Percentiles rank a stretch among this genome's conserved stretches.
phyloP scores from a whole-genome alignment of 92 coral and sea anemone species.

The Palythoa heliodiscus region DNA sequence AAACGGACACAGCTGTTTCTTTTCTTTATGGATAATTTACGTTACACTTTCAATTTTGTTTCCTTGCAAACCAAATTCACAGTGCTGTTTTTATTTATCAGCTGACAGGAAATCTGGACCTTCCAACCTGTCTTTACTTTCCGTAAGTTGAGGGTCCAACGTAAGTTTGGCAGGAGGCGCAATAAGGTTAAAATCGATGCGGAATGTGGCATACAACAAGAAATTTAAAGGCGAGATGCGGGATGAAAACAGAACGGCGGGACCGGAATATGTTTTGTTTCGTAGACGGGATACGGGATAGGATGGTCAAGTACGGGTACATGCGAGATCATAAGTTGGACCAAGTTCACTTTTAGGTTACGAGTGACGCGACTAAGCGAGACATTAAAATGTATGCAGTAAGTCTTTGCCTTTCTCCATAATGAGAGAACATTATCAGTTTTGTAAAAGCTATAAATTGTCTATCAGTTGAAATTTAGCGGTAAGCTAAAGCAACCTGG shows the following conservation, averaged over 20 bases:
- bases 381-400: slow-evolving; percentile 30
- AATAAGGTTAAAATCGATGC: slow-evolving; percentile 33
- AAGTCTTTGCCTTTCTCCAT: too few species aligned
- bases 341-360: slow-evolving; percentile 4
- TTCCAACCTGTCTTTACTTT: too few species aligned
- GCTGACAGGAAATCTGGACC: too few species aligned
- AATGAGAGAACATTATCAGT: background rate
- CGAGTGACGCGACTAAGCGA: background rate
- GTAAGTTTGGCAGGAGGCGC: slow-evolving; percentile 36
- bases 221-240: slow-evolving; percentile 38
- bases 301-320: slow-evolving; percentile 22
- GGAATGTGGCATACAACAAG: slow-evolving; percentile 40
- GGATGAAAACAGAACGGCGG: slow-evolving; percentile 40
- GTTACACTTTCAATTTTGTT: too few species aligned
- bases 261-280: slow-evolving; percentile 37
- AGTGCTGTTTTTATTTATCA: too few species aligned
- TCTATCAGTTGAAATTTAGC: background rate
- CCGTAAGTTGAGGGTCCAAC: background rate
- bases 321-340: slow-evolving; percentile 22
- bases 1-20: too few species aligned
- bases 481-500: background rate
- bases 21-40: too few species aligned
- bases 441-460: slow-evolving; percentile 7
- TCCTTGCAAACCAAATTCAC: too few species aligned
- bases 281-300: slow-evolving; percentile 44